Evolutionary conservation across 2,797 vertebrate genomes (phyloP).

Genomic region (Mormyrops boulengeri): DNA sequence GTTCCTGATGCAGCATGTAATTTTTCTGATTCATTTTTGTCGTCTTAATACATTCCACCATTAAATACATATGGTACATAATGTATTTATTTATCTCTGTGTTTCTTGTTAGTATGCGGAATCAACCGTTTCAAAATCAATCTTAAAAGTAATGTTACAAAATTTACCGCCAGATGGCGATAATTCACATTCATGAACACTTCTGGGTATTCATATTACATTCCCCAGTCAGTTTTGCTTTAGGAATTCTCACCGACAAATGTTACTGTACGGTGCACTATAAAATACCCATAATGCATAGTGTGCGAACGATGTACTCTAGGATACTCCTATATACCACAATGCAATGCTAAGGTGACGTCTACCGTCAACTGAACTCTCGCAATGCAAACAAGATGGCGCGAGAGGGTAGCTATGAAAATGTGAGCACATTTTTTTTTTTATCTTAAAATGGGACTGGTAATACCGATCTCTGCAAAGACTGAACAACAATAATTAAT

Average conservation of each 20-base stretch:
- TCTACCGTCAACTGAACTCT: background rate
- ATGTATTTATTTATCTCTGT: background rate
- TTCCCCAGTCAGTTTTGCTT: background rate
- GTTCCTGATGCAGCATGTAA: background rate
- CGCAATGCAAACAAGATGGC: constrained; percentile 1
- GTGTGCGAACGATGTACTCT: background rate
- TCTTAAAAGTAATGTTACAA: background rate
- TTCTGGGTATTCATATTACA: background rate
- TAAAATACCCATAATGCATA: background rate
- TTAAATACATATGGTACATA: background rate
- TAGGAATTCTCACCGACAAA: background rate
- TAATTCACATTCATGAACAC: background rate
- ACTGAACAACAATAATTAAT: background rate
- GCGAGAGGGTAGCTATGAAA: background rate
- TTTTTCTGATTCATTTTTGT: background rate
- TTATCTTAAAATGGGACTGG: background rate
- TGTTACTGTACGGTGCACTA: background rate
- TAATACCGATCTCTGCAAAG: background rate
- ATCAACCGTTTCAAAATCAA: background rate
- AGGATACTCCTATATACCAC: background rate
- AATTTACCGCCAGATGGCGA: background rate
- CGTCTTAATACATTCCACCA: background rate
- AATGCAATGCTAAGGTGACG: background rate
- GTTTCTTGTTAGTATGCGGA: background rate
- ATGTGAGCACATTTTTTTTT: background rate